Conservation (phyloP, 2,797 vertebrate species). For the Sebastes matsubarae region DNA sequence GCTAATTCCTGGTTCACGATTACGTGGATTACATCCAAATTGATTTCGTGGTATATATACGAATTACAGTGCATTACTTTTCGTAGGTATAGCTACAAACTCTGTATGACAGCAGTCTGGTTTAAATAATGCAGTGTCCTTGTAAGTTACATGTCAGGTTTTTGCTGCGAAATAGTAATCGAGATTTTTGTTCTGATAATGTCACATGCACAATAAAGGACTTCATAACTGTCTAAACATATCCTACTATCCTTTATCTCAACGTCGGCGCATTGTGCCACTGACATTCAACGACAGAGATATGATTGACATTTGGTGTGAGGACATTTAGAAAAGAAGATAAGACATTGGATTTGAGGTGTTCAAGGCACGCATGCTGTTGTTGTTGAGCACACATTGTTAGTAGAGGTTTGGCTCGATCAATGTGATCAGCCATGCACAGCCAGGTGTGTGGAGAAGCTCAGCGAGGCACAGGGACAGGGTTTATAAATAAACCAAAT, state of each 20-base stretch:
- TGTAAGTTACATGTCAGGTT: background rate
- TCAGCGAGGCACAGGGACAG: conserved; percentile 63
- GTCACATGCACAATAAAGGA: background rate
- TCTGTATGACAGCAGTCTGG: accelerated
- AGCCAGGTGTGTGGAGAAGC: conserved; percentile 68
- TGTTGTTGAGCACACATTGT: conserved; percentile 22
- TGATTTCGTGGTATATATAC: too few species aligned
- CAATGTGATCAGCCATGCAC: conserved; percentile 63
- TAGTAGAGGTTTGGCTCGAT: conserved; percentile 43
- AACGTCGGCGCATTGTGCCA: background rate
- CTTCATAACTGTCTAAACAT: background rate
- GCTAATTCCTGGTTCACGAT: too few species aligned
- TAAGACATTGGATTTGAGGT: conserved; percentile 32
- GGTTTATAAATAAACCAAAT: conserved; percentile 80
- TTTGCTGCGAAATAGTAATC: background rate
- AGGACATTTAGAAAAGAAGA: conserved; percentile 10
- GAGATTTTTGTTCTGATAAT: background rate
- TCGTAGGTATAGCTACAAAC: too few species aligned
- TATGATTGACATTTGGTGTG: conserved; percentile 9
- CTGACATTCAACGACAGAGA: conserved; percentile 17
- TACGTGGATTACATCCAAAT: too few species aligned
- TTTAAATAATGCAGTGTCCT: background rate
- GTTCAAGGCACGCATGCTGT: background rate
- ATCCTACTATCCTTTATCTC: conserved; percentile 1
- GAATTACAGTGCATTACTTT: too few species aligned